Evolutionary conservation across 2,888 invertebrate species (phyloP), one percentile per base, ranked within the genome.

Genomic region (Tuberolachnus salignus): DNA sequence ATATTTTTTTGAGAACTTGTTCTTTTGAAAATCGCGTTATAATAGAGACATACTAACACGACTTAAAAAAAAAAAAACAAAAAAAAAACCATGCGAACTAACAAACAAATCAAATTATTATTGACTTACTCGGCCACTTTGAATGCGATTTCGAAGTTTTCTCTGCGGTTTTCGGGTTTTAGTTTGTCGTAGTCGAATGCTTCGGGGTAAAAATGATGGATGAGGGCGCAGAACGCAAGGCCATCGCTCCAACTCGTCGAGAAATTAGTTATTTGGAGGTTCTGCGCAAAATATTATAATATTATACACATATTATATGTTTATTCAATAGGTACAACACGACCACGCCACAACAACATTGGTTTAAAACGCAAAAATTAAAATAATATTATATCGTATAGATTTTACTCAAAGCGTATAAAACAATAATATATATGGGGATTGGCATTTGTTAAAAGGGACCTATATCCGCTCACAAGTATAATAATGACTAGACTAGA

Each of bases 211-310:
- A 97, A 98, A 89, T 97, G 97, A 88, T 99, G 98, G 85, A 98
- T 91, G 84, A 99, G 91, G 85, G 98, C 98, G 88, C 98, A 98
- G 90, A 99, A 99, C 84, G 97, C 98, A 89, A 98, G 90, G 85
- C 98, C 99, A 88, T 98, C 94, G 88, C 94, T 94, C 98, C 98
- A 99, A 88, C 94, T 94, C 87, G 94, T 93, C 85, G 98, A 98
- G 90, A 98, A 98, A 90, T 99, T 98, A 86, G 94, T 95, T 89
- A 99, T 91, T 89, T 95, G 93, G 86, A 98, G 92, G 90, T 95
- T 94, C 97, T 97, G 42, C 1, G 51, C 13, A 83, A 82, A 81
- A n/a, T n/a, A n/a, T n/a, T 80, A 82, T 81, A 82, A 80, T 13
- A 81, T 67, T 69, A 34, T n/a, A n/a, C n/a, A n/a, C n/a, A n/a